Evolutionary conservation across 1,140 invertebrate species (phyloP).

Genomic region (Harpegnathos saltator): DNA sequence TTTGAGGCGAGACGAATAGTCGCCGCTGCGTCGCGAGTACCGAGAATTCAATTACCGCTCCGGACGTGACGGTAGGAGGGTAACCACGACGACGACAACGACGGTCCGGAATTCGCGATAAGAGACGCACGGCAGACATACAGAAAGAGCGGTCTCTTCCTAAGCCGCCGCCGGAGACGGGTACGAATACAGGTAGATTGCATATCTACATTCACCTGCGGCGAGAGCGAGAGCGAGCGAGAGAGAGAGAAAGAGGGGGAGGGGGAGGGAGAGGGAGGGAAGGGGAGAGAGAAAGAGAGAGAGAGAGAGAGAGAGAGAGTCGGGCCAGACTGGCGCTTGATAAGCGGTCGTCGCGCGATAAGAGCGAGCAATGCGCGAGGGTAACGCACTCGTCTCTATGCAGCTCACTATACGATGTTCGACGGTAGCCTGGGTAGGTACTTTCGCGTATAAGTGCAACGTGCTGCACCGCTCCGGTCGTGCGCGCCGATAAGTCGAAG

Average conservation of each 20-base stretch:
- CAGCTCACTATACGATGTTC: constrained; percentile 43
- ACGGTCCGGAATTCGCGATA: constrained; percentile 73
- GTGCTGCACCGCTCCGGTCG: constrained; percentile 8
- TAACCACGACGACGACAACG: constrained; percentile 44
- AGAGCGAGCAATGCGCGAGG: constrained; percentile 72
- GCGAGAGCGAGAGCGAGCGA: not conserved
- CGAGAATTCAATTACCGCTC: constrained; percentile 73
- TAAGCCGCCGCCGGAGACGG: constrained; percentile 54
- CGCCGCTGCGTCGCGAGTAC: constrained; percentile 50
- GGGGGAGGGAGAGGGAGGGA: constrained; percentile 21
- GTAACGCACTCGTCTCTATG: constrained; percentile 72
- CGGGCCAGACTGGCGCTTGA: constrained; percentile 78
- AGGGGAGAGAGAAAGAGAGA: too few species aligned
- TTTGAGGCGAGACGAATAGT: constrained; percentile 51
- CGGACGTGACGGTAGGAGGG: constrained; percentile 61
- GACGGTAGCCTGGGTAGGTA: constrained; percentile 31
- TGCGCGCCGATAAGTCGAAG: constrained; percentile 44
- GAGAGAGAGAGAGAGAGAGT: constrained; percentile 55
- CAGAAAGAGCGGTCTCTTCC: constrained; percentile 70
- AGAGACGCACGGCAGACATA: constrained; percentile 58
- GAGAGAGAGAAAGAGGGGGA: constrained; percentile 9
- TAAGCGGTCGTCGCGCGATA: constrained; percentile 77
- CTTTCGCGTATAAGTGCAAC: constrained; percentile 34
- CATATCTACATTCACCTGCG: constrained; percentile 75
- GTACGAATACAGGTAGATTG: constrained; percentile 51